These are phyloP conservation scores for Dicycla oo DNA, from an alignment of 2,888 invertebrate species.

Conservation along the genomic window DNA sequence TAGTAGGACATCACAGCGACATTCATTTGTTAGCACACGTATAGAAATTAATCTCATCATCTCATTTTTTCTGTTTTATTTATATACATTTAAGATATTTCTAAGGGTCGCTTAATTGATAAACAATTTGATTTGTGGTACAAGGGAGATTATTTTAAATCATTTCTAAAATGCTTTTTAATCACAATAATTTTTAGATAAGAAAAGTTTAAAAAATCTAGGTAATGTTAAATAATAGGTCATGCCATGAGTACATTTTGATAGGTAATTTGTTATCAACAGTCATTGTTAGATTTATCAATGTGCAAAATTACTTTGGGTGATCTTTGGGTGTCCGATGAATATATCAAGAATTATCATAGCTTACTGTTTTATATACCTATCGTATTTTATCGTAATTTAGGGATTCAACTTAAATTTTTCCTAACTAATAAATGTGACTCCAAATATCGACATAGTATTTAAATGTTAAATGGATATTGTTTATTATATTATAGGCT, in stretches of 20 bases:
- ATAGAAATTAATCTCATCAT: conserved; percentile 71
- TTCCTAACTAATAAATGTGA: conserved; percentile 84
- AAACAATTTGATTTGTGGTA: conserved; percentile 82
- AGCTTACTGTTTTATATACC: conserved; percentile 86
- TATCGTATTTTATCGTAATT: conserved; percentile 82
- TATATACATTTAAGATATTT: conserved; percentile 70
- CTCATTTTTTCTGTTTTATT: conserved; percentile 65
- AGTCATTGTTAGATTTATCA: conserved; percentile 86
- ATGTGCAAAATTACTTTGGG: conserved; percentile 84
- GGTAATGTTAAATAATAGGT: conserved; percentile 83
- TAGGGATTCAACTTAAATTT: conserved; percentile 84
- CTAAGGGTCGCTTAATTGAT: conserved; percentile 83
- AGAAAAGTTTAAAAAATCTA: conserved; percentile 79
- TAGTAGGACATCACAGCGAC: conserved; percentile 68
- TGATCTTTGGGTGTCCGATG: conserved; percentile 83
- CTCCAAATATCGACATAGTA: conserved; percentile 86
- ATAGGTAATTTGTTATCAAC: conserved; percentile 86
- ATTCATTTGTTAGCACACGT: conserved; percentile 70
- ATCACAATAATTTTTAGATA: conserved; percentile 81
- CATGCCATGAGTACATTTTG: conserved; percentile 79
- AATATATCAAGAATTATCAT: conserved; percentile 84
- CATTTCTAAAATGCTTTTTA: conserved; percentile 86
- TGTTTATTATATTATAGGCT: conserved; percentile 87
- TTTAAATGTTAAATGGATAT: conserved; percentile 87
- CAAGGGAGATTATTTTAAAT: conserved; percentile 86